Evolutionary conservation across 1,140 invertebrate genomes (phyloP), one percentile per base, ranked within the genome.

Genomic region (Melanaphis sacchari): DNA sequence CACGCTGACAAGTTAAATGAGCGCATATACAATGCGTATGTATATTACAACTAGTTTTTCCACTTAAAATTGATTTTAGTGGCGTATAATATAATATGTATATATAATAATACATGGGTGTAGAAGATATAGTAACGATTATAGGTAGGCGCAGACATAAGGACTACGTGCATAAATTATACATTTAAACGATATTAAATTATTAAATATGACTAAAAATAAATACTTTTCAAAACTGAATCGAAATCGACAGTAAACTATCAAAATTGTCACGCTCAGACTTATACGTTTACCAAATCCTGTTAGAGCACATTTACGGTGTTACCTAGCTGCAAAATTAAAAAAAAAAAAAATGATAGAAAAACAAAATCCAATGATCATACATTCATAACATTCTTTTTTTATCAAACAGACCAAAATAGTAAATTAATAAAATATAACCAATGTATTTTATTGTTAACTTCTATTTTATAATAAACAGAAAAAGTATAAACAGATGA

Each of bases 1-100:
- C 41, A 54, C 38, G 89, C 26, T 41, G 89, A 90, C 52, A 90
- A 38, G 89, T 90, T 90, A 36, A 41, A 87, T 87, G 21, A 41
- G 54, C 38, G 7, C 15, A n/a, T 43, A 31, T 38, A 3, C 46
- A 15, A n/a, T 46, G 43, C n/a, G 1, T 38, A 40, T 49, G 9
- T 24, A 18, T 24, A 87, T 26, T 84, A 87, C 43, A 87, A 21
- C 26, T 87, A 7, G 87, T 90, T 90, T 49, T 54, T 90, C 40
- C 15, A 18, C 40, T 38, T 52, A n/a, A 66, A 90, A 90, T 90
- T 66, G 54, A 59, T 59, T 90, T 90, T 90, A 38, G 22, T 26
- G 36, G 46, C 87, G 49, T 52, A 38, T 52, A 52, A 26, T 52
- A 52, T 52, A 54, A 54, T 54, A 54, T 26, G 8, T 26, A 8